Evolutionary conservation across 2,888 invertebrate species (phyloP), one percentile per base, ranked within the genome.

Genomic region (Ceriagrion tenellum): DNA sequence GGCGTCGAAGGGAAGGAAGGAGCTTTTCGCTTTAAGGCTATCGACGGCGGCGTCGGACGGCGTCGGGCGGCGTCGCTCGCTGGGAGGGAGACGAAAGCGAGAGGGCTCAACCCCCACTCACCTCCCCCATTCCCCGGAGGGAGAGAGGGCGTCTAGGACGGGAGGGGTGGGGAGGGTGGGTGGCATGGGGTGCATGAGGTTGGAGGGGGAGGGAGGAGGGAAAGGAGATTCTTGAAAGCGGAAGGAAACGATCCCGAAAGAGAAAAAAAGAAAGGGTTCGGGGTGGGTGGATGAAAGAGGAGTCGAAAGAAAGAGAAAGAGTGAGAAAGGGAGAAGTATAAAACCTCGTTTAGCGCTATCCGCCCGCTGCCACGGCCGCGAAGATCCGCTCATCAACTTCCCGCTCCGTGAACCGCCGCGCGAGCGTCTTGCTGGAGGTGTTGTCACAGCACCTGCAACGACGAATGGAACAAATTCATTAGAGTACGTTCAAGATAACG

Each of bases 31-130:
- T 81, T 81, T 81, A 81, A 81, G 81, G 81, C 81, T 35, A 81
- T 81, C 81, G 81, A 81, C 81, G 81, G 81, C 30, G 35, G 81
- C 35, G 81, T 23, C 69, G 69, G 69, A 12, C 8, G 23, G 23
- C 63, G 63, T 6, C 63, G 63, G 16, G 12, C 12, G 56, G 56
- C 59, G 59, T 59, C 59, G 59, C 12, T 59, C 81, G 81, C 0
- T 35, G 81, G 81, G 81, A 81, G 81, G 81, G 81, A 81, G 81
- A 81, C 35, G 81, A 81, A 81, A 81, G 81, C 81, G 81, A 81
- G 81, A 81, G 81, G 81, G 81, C 26, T 69, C 69, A 8, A 23
- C 26, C 26, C 10, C 3, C n/a, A 6, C n/a, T 30, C 6, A n/a
- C 47, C 47, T 47, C 4, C 47, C 47, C 47, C 47, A 4, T 8